Conservation (phyloP, 1,140 invertebrate genomes). For the Phocides pigmalion region DNA sequence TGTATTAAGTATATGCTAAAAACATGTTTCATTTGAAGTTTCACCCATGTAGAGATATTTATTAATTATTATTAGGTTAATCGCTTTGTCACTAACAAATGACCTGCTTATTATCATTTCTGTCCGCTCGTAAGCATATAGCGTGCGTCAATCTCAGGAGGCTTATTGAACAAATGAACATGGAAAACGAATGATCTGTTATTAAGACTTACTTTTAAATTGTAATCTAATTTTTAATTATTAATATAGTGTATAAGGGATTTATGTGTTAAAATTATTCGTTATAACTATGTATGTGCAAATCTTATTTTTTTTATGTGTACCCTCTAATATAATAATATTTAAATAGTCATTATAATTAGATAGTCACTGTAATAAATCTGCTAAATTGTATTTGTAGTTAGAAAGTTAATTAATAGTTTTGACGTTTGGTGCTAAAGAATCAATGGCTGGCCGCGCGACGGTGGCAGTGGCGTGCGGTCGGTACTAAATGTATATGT, state of each 20-base stretch:
- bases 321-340: conserved; percentile 18
- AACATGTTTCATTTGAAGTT: no score
- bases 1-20: no score
- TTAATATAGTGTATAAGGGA: background rate
- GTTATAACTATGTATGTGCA: conserved; percentile 6
- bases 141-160: no score
- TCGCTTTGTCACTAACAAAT: no score
- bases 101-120: no score
- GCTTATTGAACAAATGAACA: background rate
- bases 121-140: background rate
- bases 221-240: conserved; percentile 6
- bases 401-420: conserved; percentile 69
- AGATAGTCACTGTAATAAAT: conserved; percentile 51
- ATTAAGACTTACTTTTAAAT: background rate
- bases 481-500: background rate
- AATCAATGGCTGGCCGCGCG: conserved; percentile 33
- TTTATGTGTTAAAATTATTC: background rate
- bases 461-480: conserved; percentile 1
- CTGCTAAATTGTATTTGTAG: conserved; percentile 52
- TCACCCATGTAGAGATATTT: no score
- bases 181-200: conserved; percentile 1
- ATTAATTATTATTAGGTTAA: no score
- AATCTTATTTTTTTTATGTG: conserved; percentile 27
- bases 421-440: conserved; percentile 76
- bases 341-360: conserved; percentile 34